Percentiles rank a stretch among this genome's conserved stretches.
Evolutionary conservation across 2,113 vertebrate species (phyloP).

Genomic region (Cnemophilus loriae): DNA sequence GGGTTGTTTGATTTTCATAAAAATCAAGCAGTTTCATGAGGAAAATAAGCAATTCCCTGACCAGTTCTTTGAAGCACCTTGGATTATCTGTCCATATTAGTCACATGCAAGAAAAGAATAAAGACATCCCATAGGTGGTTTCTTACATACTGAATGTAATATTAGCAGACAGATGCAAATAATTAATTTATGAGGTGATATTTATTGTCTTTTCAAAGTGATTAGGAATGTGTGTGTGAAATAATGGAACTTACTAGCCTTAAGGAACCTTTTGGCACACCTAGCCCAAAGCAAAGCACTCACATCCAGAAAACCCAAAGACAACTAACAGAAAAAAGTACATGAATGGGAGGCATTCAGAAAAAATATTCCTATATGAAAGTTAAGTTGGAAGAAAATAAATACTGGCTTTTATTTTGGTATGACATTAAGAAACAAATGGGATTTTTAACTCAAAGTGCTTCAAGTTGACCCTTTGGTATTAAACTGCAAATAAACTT

Average conservation of each 20-base stretch:
- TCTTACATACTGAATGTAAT: not conserved
- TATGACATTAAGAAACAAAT: not conserved
- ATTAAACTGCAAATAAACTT: slow-evolving; percentile 2
- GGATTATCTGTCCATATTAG: not conserved
- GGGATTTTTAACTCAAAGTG: not conserved
- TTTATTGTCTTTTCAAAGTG: slow-evolving; percentile 21
- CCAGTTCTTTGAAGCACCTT: not conserved
- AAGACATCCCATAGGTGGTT: not conserved
- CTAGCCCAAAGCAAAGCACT: not conserved
- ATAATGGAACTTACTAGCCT: not conserved
- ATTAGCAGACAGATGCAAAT: not conserved
- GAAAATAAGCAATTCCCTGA: slow-evolving; percentile 6
- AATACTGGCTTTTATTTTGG: not conserved
- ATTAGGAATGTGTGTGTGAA: not conserved
- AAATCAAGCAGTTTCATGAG: not conserved
- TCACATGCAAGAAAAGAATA: not conserved
- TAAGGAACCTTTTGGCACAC: not conserved
- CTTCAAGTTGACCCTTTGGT: not conserved
- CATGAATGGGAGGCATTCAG: not conserved
- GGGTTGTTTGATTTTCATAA: slow-evolving; percentile 7
- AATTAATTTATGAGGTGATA: slow-evolving; percentile 1
- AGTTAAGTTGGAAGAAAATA: not conserved
- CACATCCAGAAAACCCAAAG: not conserved
- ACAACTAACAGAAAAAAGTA: not conserved
- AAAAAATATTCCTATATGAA: not conserved